Evolutionary conservation across 2,888 invertebrate genomes (phyloP).

Genomic region (Pyralis farinalis): DNA sequence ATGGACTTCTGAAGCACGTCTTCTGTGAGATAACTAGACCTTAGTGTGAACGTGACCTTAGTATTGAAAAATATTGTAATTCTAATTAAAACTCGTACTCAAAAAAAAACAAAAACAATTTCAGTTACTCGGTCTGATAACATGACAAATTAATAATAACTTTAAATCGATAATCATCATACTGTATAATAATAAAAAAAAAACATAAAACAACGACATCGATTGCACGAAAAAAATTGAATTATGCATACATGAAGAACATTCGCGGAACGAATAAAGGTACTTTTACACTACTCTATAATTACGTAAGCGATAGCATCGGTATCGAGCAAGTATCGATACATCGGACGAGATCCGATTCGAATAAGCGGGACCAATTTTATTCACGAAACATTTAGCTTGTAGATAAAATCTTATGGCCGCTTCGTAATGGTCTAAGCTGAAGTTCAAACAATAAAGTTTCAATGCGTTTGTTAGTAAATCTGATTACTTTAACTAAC

Average conservation of each 20-base stretch:
- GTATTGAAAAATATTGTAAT: too few species aligned
- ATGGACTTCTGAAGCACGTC: too few species aligned
- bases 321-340: slow-evolving; percentile 43
- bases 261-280: slow-evolving; percentile 50
- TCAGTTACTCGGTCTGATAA: too few species aligned
- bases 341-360: slow-evolving; percentile 53
- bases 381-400: slow-evolving; percentile 75
- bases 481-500: slow-evolving; percentile 50
- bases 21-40: too few species aligned
- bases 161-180: too few species aligned
- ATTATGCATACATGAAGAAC: slow-evolving; percentile 46
- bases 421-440: slow-evolving; percentile 42
- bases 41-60: too few species aligned
- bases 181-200: too few species aligned
- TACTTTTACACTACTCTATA: slow-evolving; percentile 51
- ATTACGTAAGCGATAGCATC: slow-evolving; percentile 69
- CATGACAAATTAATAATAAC: too few species aligned
- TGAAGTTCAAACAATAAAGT: slow-evolving; percentile 63
- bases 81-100: too few species aligned
- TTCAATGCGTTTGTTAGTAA: slow-evolving; percentile 62
- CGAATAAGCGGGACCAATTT: slow-evolving; percentile 72
- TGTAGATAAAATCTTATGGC: slow-evolving; percentile 62
- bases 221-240: slow-evolving; percentile 26
- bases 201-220: too few species aligned
- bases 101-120: too few species aligned